phyloP scores from a whole-genome alignment of 2,888 invertebrate species.

The Cerastis leucographa region DNA sequence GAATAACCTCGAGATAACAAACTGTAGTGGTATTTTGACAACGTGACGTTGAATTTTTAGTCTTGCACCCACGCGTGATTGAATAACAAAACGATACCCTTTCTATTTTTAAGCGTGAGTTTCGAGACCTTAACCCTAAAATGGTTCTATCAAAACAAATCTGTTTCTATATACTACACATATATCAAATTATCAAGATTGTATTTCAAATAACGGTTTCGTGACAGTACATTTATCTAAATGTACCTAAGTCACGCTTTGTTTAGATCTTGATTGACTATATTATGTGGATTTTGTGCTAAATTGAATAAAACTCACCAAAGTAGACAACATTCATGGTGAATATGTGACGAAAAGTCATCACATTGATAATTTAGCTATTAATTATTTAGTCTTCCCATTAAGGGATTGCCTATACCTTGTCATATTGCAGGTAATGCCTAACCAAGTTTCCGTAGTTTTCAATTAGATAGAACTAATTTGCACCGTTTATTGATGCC shows the following conservation, averaged over 20 bases:
- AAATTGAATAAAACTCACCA: neutral
- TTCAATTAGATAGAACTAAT: constrained; percentile 17
- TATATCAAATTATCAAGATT: no score
- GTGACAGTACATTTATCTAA: constrained; percentile 27
- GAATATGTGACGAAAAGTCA: neutral
- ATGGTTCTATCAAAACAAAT: constrained; percentile 46
- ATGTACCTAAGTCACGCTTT: constrained; percentile 2
- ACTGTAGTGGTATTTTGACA: constrained; percentile 50
- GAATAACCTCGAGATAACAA: constrained; percentile 31
- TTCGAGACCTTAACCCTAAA: constrained; percentile 61
- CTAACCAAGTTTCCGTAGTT: neutral
- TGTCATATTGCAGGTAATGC: neutral
- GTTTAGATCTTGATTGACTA: constrained; percentile 8
- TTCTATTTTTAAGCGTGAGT: constrained; percentile 66
- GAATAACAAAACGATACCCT: constrained; percentile 59
- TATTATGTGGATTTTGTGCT: neutral
- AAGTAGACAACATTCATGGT: neutral
- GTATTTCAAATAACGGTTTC: constrained; percentile 38
- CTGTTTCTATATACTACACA: constrained; percentile 14
- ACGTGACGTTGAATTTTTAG: constrained; percentile 38
- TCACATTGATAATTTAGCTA: neutral
- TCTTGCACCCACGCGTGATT: constrained; percentile 42
- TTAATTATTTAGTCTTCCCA: neutral
- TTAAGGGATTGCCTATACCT: neutral
- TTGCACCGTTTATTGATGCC: constrained; percentile 38